Evolutionary conservation across 2,888 invertebrate genomes (phyloP), one percentile per base, ranked within the genome.

Genomic region (Acronicta aceris): DNA sequence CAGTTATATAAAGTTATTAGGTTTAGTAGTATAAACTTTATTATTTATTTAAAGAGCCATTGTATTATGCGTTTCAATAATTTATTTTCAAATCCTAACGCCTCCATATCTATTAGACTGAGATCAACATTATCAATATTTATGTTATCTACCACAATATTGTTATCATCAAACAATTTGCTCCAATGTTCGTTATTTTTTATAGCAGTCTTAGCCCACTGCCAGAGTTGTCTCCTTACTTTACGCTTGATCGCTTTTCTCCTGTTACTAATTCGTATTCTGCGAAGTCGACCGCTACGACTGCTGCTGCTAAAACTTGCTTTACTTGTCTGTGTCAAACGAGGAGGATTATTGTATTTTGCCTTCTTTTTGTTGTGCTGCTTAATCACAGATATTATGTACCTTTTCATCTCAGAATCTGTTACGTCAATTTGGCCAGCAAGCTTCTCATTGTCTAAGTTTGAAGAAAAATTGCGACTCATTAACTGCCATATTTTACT

Each of bases 51-150:
- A 9, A 83, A 67, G 30, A 83, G 58, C 82, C 81, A 84, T 30
- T 58, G 58, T 5, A 82, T 57, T 36, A 76, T 78, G 8, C 74
- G 62, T 65, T 79, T 83, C 15, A 80, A 40, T 5, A 79, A 60
- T 67, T 80, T 83, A 49, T 81, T 86, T 65, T 82, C 59, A 46
- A 81, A 82, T n/a, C 74, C 79, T 41, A 83, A 63, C 7, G 75
- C 79, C 38, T 84, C 82, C 36, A 83, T 41, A 47, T 84, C 75
- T 48, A 82, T 77, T 3, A 82, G 55, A 60, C 64, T 77, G 33
- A 78, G 72, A 53, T 81, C 75, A 17, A 83, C 49, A 68, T 74
- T 67, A 54, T 82, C 81, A 45, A 82, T 78, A 36, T 82, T 84
- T 12, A 83, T 75, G 50, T 78, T 81, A 36, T 83, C 81, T 30